Percentiles rank a stretch among this genome's conserved stretches.
Evolutionary conservation across 2,888 invertebrate genomes (phyloP).

Genomic region (Andrena bucephala): DNA sequence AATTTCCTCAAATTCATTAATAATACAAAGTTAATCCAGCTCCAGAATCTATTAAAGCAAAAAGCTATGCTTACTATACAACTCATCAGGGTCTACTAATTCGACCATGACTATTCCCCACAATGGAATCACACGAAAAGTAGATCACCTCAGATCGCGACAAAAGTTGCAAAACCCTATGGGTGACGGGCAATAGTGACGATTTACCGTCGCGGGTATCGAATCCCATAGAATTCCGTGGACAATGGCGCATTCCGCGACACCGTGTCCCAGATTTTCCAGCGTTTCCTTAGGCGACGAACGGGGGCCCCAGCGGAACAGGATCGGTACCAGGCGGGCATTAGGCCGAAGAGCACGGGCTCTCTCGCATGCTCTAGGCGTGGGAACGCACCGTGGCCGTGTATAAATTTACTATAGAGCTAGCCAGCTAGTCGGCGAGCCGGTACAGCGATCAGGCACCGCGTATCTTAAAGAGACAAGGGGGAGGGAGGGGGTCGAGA

Average conservation of each 20-base stretch:
- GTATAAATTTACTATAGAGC: slow-evolving; percentile 80
- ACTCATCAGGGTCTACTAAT: too few species aligned
- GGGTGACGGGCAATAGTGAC: slow-evolving; percentile 11
- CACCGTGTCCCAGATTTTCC: slow-evolving; percentile 71
- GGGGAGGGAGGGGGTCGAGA: background rate
- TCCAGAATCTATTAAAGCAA: too few species aligned
- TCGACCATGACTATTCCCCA: too few species aligned
- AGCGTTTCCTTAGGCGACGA: slow-evolving; percentile 63
- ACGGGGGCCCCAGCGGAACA: slow-evolving; percentile 44
- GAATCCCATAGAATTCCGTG: slow-evolving; percentile 18
- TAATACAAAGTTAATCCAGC: too few species aligned
- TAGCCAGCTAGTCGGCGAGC: slow-evolving; percentile 47
- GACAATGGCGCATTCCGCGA: slow-evolving; percentile 60
- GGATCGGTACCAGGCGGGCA: slow-evolving; percentile 65
- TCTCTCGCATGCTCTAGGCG: slow-evolving; percentile 76
- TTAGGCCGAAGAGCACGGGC: slow-evolving; percentile 68
- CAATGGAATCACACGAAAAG: background rate
- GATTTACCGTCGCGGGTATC: slow-evolving; percentile 15
- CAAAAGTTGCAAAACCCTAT: slow-evolving; percentile 18
- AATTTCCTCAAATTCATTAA: too few species aligned
- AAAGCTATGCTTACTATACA: too few species aligned
- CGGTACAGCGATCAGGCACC: slow-evolving; percentile 36
- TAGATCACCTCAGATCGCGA: background rate
- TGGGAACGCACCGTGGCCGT: slow-evolving; percentile 82
- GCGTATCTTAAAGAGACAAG: slow-evolving; percentile 44